Conservation (phyloP, 2,888 invertebrate species). For the Cephus spinipes region DNA sequence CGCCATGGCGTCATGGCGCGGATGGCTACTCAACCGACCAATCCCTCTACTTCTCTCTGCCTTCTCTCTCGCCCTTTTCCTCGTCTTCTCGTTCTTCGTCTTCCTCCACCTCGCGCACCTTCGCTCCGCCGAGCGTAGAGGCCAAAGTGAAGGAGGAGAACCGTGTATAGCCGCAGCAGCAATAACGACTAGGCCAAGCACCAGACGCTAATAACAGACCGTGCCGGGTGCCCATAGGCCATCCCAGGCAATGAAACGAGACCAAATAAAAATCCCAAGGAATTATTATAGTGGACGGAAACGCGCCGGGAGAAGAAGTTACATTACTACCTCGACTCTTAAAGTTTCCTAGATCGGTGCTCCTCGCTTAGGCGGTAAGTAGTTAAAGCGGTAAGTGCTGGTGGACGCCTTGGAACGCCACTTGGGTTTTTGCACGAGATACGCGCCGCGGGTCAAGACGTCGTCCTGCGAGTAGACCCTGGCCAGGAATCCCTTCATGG, state of each 20-base stretch:
- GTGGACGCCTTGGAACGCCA: slow-evolving; percentile 18
- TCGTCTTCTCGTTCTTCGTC: slow-evolving; percentile 12
- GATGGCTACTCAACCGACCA: slow-evolving; percentile 55
- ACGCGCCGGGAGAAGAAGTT: slow-evolving; percentile 30
- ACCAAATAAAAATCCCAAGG: slow-evolving; percentile 63
- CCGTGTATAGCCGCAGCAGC: slow-evolving; percentile 61
- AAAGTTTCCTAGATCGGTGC: slow-evolving; percentile 16
- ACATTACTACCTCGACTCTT: slow-evolving; percentile 4
- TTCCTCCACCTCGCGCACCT: slow-evolving; percentile 32
- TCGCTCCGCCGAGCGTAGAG: slow-evolving; percentile 40
- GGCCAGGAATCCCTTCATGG: slow-evolving; percentile 5
- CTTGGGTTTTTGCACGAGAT: slow-evolving; percentile 14
- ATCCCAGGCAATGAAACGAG: slow-evolving; percentile 63
- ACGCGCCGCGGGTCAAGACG: slow-evolving; percentile 12
- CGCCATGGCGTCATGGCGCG: slow-evolving; percentile 48
- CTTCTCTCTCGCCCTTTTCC: slow-evolving; percentile 33
- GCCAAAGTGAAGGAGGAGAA: slow-evolving; percentile 22
- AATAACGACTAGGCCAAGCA: slow-evolving; percentile 63
- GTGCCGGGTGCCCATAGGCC: slow-evolving; percentile 66
- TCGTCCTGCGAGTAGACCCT: slow-evolving; percentile 7
- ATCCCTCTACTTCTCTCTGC: slow-evolving; percentile 37
- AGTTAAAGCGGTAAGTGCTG: slow-evolving; percentile 19
- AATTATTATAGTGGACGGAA: slow-evolving; percentile 66
- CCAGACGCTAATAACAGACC: slow-evolving; percentile 68
- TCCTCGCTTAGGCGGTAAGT: slow-evolving; percentile 14